Conservation (phyloP, 2,888 invertebrate species). For the Incurvaria masculella region DNA sequence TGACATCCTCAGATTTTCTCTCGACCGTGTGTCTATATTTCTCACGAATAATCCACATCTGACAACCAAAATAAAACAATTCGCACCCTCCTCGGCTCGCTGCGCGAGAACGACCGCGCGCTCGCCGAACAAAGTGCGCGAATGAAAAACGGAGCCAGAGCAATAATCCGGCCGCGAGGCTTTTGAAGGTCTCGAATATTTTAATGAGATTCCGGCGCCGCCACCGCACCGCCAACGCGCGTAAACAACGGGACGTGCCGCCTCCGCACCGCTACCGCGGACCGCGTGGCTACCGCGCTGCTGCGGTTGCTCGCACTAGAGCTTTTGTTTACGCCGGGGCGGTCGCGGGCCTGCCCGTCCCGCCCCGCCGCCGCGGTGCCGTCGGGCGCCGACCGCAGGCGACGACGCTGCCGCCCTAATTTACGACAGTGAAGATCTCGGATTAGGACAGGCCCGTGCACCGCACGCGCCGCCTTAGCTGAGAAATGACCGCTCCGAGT, state of each 20-base stretch:
- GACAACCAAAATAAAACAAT: neutral
- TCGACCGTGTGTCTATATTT: neutral
- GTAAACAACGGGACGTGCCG: too few species aligned
- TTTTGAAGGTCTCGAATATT: neutral
- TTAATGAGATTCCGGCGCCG: neutral
- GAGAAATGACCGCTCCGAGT: neutral
- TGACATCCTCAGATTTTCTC: neutral
- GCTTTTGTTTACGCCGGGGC: neutral
- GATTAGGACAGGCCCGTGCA: neutral
- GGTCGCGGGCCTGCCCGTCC: neutral
- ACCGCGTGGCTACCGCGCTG: too few species aligned
- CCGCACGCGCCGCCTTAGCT: neutral
- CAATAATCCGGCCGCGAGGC: neutral
- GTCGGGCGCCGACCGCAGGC: too few species aligned
- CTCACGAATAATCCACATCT: neutral
- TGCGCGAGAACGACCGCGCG: neutral
- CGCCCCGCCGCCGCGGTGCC: neutral
- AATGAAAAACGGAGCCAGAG: neutral
- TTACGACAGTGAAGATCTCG: neutral
- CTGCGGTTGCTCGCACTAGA: too few species aligned
- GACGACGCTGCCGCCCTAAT: neutral
- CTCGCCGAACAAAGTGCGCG: neutral
- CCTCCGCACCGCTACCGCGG: too few species aligned
- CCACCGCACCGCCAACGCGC: too few species aligned
- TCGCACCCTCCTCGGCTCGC: neutral